phyloP scores from a whole-genome alignment of 2,888 invertebrate genomes.

The Monopis laevigella region DNA sequence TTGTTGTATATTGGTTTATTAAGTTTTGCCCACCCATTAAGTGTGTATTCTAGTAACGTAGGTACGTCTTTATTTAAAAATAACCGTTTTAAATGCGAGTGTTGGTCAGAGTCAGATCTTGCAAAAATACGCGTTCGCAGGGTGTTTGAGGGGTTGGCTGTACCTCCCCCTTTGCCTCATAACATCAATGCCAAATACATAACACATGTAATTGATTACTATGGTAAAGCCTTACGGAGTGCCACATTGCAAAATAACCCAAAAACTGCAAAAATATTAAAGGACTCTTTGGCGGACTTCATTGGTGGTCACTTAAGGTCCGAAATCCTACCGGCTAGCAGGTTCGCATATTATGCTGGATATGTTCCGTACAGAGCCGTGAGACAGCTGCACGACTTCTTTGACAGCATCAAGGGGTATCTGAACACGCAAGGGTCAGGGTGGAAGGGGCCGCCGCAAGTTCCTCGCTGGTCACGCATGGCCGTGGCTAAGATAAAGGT shows the following conservation, averaged over 20 bases:
- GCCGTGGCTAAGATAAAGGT: slow-evolving; percentile 46
- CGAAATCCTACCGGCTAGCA: slow-evolving; percentile 42
- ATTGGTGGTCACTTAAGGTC: slow-evolving; percentile 46
- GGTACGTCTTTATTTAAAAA: slow-evolving; percentile 45
- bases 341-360: slow-evolving; percentile 54
- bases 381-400: slow-evolving; percentile 37
- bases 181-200: slow-evolving; percentile 37
- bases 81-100: slow-evolving; percentile 25
- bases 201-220: slow-evolving; percentile 35
- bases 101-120: slow-evolving; percentile 46
- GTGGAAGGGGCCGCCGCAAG: slow-evolving; percentile 35
- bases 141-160: slow-evolving; percentile 39
- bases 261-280: slow-evolving; percentile 28
- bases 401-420: slow-evolving; percentile 31
- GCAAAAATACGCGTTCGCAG: slow-evolving; percentile 41
- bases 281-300: slow-evolving; percentile 41
- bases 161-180: slow-evolving; percentile 31
- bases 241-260: slow-evolving; percentile 26
- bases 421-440: slow-evolving; percentile 51
- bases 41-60: too few species aligned
- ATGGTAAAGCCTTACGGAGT: slow-evolving; percentile 29
- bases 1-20: too few species aligned
- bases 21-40: too few species aligned
- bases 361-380: slow-evolving; percentile 42
- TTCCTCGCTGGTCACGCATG: slow-evolving; percentile 39